Percentiles rank a stretch among this genome's conserved stretches.
These are phyloP conservation scores for Drosophila neotestacea DNA, from an alignment of 2,888 invertebrate species.

Conservation along the genomic window DNA sequence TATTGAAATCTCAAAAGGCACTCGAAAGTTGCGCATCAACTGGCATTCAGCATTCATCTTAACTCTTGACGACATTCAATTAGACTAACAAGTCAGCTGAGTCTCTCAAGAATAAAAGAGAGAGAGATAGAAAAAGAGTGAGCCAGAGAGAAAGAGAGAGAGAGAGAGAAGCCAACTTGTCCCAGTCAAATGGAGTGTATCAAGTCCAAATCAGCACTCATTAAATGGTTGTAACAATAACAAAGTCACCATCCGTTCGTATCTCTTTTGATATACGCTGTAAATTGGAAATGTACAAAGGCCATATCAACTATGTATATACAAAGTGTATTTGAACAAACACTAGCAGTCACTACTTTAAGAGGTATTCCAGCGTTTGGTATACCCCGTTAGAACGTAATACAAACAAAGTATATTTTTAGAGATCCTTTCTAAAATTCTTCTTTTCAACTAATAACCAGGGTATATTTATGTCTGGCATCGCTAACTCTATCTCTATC, in stretches of 20 bases:
- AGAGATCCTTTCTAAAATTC: too few relatives aligned
- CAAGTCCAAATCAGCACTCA: slow-evolving; percentile 49
- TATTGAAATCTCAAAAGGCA: slow-evolving; percentile 23
- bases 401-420: too few relatives aligned
- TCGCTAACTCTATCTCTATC: slow-evolving; percentile 3
- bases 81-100: slow-evolving; percentile 11
- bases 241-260: slow-evolving; percentile 4
- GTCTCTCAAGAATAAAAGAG: not conserved
- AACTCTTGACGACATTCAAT: slow-evolving; percentile 31
- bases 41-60: slow-evolving; percentile 7
- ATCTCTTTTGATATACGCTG: slow-evolving; percentile 15
- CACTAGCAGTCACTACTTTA: too few relatives aligned
- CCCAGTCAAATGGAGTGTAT: slow-evolving; percentile 39
- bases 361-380: too few relatives aligned
- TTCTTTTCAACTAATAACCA: too few relatives aligned
- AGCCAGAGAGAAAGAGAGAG: not conserved
- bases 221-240: slow-evolving; percentile 34
- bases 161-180: not conserved
- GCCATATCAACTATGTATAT: too few relatives aligned
- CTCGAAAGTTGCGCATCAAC: slow-evolving; percentile 25
- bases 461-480: slow-evolving; percentile 3
- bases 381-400: too few relatives aligned
- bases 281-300: not conserved
- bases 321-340: too few relatives aligned
- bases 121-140: not conserved